Conservation (phyloP, 2,113 vertebrate genomes). For the Dermatemys mawii region DNA sequence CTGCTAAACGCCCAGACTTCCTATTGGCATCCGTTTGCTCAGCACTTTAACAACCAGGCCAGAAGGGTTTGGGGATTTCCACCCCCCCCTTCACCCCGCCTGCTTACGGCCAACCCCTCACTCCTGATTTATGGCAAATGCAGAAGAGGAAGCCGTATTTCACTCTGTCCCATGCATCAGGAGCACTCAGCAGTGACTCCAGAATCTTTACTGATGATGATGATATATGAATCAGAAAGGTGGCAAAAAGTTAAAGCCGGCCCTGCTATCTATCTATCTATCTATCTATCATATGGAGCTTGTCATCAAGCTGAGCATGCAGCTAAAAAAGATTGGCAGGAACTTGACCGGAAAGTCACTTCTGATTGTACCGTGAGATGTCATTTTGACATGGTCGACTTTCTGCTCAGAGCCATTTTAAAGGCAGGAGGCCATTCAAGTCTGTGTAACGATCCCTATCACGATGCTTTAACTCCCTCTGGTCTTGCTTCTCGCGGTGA, state of each 20-base stretch:
- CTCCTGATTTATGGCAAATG: neutral
- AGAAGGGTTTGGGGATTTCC: neutral
- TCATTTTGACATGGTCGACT: neutral
- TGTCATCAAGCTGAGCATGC: neutral
- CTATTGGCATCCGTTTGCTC: neutral
- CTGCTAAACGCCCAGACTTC: neutral
- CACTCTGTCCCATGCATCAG: neutral
- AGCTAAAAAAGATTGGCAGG: neutral
- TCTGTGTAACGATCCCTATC: neutral
- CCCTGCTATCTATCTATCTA: neutral
- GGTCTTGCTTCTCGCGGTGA: neutral
- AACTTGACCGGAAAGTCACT: neutral
- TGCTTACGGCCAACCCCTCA: neutral
- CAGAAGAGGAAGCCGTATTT: neutral
- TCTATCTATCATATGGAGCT: neutral
- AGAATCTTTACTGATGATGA: neutral
- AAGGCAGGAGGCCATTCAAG: neutral
- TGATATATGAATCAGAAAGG: neutral
- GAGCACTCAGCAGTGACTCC: neutral
- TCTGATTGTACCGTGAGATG: neutral
- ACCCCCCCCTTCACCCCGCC: too few species aligned
- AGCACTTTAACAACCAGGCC: neutral
- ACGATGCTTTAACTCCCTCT: neutral
- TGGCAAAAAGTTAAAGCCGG: too few species aligned
- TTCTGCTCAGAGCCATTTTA: neutral